Percentiles rank a stretch among this genome's conserved stretches.
Conservation (phyloP, 2,797 vertebrate species). For the Cuculus canorus region DNA sequence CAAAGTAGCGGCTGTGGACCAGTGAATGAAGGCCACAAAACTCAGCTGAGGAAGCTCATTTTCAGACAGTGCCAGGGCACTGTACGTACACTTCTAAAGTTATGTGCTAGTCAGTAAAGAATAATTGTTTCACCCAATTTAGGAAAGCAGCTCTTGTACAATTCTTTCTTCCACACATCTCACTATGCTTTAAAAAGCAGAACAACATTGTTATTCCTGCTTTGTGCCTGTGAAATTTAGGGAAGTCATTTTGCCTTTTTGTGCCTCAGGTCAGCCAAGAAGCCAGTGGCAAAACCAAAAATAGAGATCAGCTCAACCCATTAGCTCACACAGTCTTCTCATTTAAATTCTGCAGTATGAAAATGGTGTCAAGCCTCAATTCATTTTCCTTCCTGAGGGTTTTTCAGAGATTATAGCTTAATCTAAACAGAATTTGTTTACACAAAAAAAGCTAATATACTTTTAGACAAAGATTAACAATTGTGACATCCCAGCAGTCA, state of each 20-base stretch:
- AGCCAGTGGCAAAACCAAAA: constrained; percentile 12
- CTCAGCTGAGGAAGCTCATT: neutral
- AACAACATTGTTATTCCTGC: neutral
- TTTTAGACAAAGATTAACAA: constrained; percentile 16
- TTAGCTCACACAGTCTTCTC: neutral
- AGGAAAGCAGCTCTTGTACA: neutral
- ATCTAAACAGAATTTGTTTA: constrained; percentile 1
- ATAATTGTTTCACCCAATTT: neutral
- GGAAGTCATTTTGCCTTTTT: neutral
- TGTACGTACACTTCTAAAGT: neutral
- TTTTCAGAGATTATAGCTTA: neutral
- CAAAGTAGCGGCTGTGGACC: neutral
- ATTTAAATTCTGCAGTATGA: constrained; percentile 18
- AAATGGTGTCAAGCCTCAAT: neutral
- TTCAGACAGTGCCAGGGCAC: neutral
- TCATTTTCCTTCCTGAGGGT: neutral
- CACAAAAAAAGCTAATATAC: neutral
- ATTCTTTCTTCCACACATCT: neutral
- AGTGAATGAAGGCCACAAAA: neutral
- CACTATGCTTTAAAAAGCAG: neutral
- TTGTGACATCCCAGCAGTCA: neutral
- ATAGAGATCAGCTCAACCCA: neutral
- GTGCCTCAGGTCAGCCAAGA: neutral
- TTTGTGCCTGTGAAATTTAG: neutral
- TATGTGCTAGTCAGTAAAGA: neutral